Conservation (phyloP, 2,113 vertebrate species). For the Dendrocopos noguchii region DNA sequence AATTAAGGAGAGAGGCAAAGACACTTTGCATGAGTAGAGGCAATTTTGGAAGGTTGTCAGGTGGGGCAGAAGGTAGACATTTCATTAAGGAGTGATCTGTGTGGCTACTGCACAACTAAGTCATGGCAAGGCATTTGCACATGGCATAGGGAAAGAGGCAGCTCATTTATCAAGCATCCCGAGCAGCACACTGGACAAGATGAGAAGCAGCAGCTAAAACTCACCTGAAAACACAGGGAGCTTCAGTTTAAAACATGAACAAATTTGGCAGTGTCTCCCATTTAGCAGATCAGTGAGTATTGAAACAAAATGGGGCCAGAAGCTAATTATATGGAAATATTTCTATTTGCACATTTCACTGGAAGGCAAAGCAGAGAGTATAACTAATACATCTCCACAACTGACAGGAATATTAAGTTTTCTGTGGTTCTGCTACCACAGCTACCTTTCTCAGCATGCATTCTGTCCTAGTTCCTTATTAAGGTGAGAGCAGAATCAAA, state of each 20-base stretch:
- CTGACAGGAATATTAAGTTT: slow-evolving; percentile 80
- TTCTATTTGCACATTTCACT: slow-evolving; percentile 77
- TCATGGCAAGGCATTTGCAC: not conserved
- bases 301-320: slow-evolving; percentile 71
- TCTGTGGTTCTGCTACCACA: slow-evolving; percentile 41
- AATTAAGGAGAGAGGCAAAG: not conserved
- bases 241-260: slow-evolving; percentile 26
- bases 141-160: not conserved
- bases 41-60: not conserved
- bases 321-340: slow-evolving; percentile 81
- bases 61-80: not conserved
- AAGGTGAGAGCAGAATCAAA: slow-evolving; percentile 84
- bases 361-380: slow-evolving; percentile 69
- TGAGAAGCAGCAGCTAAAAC: not conserved
- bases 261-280: slow-evolving; percentile 45
- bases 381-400: slow-evolving; percentile 56
- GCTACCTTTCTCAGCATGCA: slow-evolving; percentile 74
- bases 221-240: not conserved
- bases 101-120: not conserved
- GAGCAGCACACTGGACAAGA: not conserved
- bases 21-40: not conserved
- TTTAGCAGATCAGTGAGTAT: slow-evolving; percentile 53
- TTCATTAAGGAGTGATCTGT: not conserved
- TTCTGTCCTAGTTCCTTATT: slow-evolving; percentile 77
- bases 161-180: not conserved